Percentiles rank a stretch among this genome's conserved stretches.
Evolutionary conservation across 2,113 vertebrate genomes (phyloP).

Genomic region (Guaruba guarouba): DNA sequence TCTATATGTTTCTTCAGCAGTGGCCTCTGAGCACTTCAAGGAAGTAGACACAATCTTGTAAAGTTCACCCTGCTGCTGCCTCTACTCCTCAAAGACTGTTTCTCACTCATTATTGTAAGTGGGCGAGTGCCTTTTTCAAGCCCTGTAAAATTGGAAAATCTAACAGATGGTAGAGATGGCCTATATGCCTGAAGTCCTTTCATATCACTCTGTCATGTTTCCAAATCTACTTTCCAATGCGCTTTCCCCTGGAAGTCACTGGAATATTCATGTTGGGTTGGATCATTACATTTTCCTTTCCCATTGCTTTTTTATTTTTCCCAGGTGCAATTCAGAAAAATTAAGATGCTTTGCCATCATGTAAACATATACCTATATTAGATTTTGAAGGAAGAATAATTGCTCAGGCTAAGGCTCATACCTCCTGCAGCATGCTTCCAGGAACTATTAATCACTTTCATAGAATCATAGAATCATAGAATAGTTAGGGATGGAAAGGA

Average conservation of each 20-base stretch:
- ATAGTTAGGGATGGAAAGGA: no score
- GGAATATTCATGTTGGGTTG: background rate
- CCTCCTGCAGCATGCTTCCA: background rate
- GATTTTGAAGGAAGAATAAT: background rate
- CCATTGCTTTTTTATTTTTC: background rate
- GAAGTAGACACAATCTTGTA: constrained; percentile 39
- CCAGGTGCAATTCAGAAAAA: background rate
- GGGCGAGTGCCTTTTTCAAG: constrained; percentile 67
- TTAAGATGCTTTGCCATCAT: background rate
- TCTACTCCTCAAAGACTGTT: constrained; percentile 36
- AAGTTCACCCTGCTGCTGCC: constrained; percentile 36
- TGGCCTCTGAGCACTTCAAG: constrained; percentile 33
- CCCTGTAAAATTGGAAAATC: constrained; percentile 54
- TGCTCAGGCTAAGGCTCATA: background rate
- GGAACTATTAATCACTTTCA: background rate
- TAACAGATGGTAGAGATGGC: constrained; percentile 58
- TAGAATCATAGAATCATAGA: no score
- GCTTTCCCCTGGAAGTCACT: background rate
- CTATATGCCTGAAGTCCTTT: constrained; percentile 55
- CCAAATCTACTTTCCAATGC: constrained; percentile 22
- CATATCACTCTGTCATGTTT: background rate
- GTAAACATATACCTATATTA: background rate
- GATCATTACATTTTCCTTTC: background rate
- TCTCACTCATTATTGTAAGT: constrained; percentile 62
- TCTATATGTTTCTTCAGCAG: constrained; percentile 33